Evolutionary conservation across 2,888 invertebrate genomes (phyloP).

Genomic region (Uropetala carovei): DNA sequence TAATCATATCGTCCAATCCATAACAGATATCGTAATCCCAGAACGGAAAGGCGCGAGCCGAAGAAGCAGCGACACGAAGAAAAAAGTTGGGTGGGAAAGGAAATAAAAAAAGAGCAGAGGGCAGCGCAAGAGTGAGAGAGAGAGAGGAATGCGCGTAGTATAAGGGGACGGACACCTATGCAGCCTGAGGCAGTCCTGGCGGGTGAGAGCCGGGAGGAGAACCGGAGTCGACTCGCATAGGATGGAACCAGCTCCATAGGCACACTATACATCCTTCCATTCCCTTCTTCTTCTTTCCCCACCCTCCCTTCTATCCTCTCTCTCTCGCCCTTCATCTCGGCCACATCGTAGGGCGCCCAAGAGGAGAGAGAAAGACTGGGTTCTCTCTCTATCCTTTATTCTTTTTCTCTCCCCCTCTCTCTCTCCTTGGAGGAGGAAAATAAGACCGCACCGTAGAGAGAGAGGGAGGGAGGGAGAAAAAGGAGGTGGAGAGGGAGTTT

Average conservation of each 20-base stretch:
- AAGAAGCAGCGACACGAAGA: not conserved
- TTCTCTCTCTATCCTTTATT: not conserved
- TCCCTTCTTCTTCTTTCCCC: not conserved
- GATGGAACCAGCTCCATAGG: constrained; percentile 2
- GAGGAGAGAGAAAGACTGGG: not conserved
- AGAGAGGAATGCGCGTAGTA: not conserved
- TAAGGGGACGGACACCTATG: constrained; percentile 20
- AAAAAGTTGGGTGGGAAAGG: not conserved
- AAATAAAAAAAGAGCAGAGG: not conserved
- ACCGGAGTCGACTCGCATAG: not conserved
- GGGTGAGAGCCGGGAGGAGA: not conserved
- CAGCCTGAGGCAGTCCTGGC: not conserved
- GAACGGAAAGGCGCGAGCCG: not conserved
- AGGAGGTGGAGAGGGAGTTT: not conserved
- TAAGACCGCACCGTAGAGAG: constrained; percentile 38
- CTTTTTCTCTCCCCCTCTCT: constrained; percentile 42
- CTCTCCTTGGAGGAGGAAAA: constrained; percentile 52
- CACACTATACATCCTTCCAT: not conserved
- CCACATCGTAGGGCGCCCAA: constrained; percentile 20
- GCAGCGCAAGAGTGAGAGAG: no score
- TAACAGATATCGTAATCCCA: constrained; percentile 4
- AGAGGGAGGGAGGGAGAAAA: not conserved
- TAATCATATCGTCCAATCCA: constrained; percentile 16
- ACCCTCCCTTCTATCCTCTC: not conserved
- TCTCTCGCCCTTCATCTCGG: not conserved